These are phyloP conservation scores for Tricholauxania praeusta DNA, from an alignment of 2,888 invertebrate species.

Conservation along the genomic window DNA sequence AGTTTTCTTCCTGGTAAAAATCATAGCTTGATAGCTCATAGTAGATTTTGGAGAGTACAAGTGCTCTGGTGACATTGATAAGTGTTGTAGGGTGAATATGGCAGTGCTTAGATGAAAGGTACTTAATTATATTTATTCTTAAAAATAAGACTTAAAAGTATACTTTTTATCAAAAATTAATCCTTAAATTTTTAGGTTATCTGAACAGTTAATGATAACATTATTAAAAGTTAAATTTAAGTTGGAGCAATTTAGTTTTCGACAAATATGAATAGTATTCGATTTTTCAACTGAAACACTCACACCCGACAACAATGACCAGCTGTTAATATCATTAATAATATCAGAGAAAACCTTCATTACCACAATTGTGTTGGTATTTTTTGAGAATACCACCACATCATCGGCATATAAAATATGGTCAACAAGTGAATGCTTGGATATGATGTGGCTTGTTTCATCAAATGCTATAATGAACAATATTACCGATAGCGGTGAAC, in stretches of 20 bases:
- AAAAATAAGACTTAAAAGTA: too few relatives aligned
- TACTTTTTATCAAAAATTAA: not conserved
- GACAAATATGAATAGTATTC: too few relatives aligned
- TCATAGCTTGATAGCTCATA: too few relatives aligned
- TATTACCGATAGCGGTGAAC: conserved; percentile 4
- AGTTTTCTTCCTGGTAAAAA: too few relatives aligned
- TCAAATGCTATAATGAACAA: conserved; percentile 17
- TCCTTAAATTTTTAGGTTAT: not conserved
- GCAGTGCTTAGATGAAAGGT: too few relatives aligned
- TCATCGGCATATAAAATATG: conserved; percentile 7
- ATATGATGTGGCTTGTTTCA: conserved; percentile 11
- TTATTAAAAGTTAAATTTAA: too few relatives aligned
- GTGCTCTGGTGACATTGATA: too few relatives aligned
- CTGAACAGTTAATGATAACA: not conserved
- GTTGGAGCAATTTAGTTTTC: not conserved
- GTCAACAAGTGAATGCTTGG: not conserved
- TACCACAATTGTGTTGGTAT: not conserved
- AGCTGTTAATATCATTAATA: not conserved
- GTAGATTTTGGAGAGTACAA: too few relatives aligned
- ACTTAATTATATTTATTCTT: too few relatives aligned
- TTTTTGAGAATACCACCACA: not conserved
- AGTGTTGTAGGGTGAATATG: too few relatives aligned
- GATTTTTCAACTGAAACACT: too few relatives aligned
- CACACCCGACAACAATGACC: too few relatives aligned
- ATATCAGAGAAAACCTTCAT: not conserved